phyloP scores from a whole-genome alignment of 2,797 vertebrate species.

The Agapornis canus region DNA sequence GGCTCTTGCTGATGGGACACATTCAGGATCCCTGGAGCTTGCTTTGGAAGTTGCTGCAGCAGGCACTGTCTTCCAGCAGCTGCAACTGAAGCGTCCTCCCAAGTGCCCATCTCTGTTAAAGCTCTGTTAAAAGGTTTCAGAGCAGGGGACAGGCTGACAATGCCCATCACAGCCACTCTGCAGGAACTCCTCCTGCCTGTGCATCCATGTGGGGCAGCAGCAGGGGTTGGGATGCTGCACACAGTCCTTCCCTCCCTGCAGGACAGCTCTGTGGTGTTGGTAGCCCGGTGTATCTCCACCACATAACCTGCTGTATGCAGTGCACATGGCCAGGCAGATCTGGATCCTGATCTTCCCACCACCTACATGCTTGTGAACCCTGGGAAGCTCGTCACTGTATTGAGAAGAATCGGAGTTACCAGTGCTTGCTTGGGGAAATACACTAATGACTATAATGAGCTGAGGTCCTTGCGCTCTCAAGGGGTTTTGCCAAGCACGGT shows the following conservation, averaged over 20 bases:
- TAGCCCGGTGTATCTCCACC: too few species aligned
- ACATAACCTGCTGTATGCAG: not conserved
- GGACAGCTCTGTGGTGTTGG: fast-evolving
- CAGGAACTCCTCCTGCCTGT: not conserved
- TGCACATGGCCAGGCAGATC: fast-evolving
- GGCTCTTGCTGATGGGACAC: not conserved
- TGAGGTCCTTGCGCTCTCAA: not conserved
- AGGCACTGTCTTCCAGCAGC: fast-evolving
- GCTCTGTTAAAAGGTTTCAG: not conserved
- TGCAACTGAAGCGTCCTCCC: not conserved
- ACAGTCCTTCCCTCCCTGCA: fast-evolving
- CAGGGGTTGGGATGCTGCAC: fast-evolving
- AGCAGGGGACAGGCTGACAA: not conserved
- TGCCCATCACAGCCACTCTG: fast-evolving
- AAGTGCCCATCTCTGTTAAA: fast-evolving
- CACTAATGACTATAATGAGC: not conserved
- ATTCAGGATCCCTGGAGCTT: not conserved
- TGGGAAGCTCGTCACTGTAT: not conserved
- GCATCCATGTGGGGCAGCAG: fast-evolving
- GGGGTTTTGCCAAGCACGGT: not conserved
- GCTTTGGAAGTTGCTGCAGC: not conserved
- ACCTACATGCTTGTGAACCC: fast-evolving
- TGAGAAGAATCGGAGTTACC: not conserved
- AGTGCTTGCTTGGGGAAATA: not conserved
- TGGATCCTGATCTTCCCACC: not conserved